A percentile compares a stretch with the other conserved stretches of the same genome.
Evolutionary conservation across 2,797 vertebrate species (phyloP).

Genomic region (Neomorphus geoffroyi): DNA sequence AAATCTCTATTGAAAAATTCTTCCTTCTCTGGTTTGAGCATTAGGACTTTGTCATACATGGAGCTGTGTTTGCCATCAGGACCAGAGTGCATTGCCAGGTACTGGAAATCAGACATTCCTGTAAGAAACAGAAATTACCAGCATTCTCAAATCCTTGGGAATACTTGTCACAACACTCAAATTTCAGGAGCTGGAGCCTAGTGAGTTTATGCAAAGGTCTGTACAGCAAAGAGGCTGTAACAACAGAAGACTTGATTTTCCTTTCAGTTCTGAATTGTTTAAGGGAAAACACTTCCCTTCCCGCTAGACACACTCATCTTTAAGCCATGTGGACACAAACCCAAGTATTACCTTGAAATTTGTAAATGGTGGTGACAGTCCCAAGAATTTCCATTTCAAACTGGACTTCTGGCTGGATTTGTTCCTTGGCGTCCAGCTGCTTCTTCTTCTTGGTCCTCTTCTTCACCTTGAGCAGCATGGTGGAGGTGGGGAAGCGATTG

Average conservation of each 20-base stretch:
- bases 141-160: neutral
- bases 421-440: neutral
- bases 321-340: rapidly evolving
- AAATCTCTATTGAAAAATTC: constrained; percentile 87
- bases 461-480: constrained; percentile 86
- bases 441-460: constrained; percentile 75
- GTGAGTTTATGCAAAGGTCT: neutral
- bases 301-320: neutral
- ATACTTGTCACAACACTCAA: neutral
- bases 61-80: constrained; percentile 76
- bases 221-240: neutral
- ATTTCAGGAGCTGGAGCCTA: neutral
- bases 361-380: constrained; percentile 88
- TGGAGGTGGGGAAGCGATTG: constrained; percentile 90
- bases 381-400: constrained; percentile 88
- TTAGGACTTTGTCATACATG: constrained; percentile 90
- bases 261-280: neutral
- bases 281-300: neutral
- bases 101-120: constrained; percentile 98
- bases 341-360: constrained; percentile 89
- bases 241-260: neutral
- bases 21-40: constrained; percentile 87
- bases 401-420: constrained; percentile 54
- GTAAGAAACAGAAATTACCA: neutral
- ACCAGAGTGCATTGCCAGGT: constrained; percentile 84